Percentiles rank a stretch among this genome's conserved stretches.
Conservation (phyloP, 2,113 vertebrate genomes). For the Xenotilapia longispinis region DNA sequence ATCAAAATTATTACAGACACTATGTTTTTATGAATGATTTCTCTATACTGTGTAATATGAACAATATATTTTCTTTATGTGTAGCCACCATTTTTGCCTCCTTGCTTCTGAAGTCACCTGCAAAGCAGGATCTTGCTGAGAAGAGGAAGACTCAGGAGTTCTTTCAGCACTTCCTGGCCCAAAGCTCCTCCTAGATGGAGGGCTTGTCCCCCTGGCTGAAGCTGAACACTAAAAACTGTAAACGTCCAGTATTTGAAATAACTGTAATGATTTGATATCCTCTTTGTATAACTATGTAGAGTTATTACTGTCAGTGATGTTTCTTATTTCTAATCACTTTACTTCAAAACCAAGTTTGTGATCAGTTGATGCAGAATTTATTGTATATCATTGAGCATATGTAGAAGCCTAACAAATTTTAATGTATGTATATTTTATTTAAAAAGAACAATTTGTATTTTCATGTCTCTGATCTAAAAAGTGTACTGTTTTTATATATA, state of each 20-base stretch:
- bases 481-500: conserved; percentile 41
- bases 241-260: conserved; percentile 60
- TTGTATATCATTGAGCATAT: conserved; percentile 42
- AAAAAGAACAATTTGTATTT: conserved; percentile 56
- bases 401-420: conserved; percentile 47
- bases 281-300: conserved; percentile 38
- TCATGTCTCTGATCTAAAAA: conserved; percentile 48
- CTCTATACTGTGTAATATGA: not conserved
- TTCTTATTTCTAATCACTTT: not conserved
- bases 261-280: conserved; percentile 31
- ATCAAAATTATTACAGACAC: not conserved
- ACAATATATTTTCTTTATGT: not conserved
- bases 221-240: conserved; percentile 40
- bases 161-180: conserved; percentile 80
- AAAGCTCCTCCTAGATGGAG: conserved; percentile 45
- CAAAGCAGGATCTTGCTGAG: conserved; percentile 69
- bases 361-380: conserved; percentile 32
- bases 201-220: conserved; percentile 1
- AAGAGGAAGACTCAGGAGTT: conserved; percentile 90
- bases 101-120: conserved; percentile 79
- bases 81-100: conserved; percentile 86
- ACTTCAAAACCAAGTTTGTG: conserved; percentile 18
- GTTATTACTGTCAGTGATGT: not conserved
- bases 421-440: conserved; percentile 66
- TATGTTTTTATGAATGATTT: not conserved